These are phyloP conservation scores for Mylabris sibirica DNA, from an alignment of 2,888 invertebrate species.

Conservation along the genomic window DNA sequence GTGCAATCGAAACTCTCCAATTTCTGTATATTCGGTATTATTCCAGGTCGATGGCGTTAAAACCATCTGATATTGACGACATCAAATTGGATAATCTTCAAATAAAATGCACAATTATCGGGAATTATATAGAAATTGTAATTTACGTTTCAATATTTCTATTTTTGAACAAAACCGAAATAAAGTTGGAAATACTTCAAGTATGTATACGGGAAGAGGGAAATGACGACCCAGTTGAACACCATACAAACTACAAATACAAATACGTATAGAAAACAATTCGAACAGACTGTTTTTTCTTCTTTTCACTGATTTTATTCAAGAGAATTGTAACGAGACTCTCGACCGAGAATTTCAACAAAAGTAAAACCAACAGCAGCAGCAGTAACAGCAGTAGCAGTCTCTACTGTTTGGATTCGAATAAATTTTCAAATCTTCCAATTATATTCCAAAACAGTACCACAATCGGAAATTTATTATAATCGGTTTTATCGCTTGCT, in stretches of 20 bases:
- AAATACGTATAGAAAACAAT: neutral
- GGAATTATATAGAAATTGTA: neutral
- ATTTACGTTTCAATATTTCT: too few relatives aligned
- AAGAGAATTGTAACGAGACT: neutral
- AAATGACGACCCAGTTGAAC: neutral
- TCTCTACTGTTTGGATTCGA: neutral
- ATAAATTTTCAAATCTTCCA: neutral
- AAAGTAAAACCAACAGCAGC: neutral
- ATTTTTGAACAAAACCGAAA: too few relatives aligned
- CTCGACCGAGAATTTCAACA: neutral
- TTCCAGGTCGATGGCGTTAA: neutral
- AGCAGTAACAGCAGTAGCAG: neutral
- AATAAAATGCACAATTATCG: neutral
- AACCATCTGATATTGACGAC: neutral
- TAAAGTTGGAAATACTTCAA: neutral
- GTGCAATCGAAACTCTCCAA: neutral
- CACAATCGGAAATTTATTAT: neutral
- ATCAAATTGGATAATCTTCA: neutral
- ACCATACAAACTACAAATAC: neutral
- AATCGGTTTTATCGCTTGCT: neutral
- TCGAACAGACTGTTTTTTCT: neutral
- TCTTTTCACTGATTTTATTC: neutral
- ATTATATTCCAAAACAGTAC: neutral
- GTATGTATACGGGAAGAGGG: neutral
- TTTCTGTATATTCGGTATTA: neutral